Percentiles rank a stretch among this genome's conserved stretches.
Evolutionary conservation across 2,888 invertebrate genomes (phyloP).

Genomic region (Abrostola triplasia): DNA sequence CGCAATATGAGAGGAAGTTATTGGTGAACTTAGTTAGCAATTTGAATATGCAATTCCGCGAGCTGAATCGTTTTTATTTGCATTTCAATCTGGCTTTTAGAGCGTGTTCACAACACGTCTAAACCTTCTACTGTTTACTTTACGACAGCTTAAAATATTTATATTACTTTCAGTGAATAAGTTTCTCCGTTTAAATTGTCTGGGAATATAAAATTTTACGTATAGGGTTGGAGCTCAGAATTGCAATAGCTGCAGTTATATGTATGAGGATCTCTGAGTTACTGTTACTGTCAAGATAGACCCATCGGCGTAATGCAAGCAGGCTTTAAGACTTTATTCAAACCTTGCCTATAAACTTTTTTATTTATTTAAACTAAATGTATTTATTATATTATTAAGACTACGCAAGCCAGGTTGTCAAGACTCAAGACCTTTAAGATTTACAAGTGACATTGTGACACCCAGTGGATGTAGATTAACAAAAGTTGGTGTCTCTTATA

Average conservation of each 20-base stretch:
- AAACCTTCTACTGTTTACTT: conserved; percentile 39
- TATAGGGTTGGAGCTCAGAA: background rate
- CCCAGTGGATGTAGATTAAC: conserved; percentile 41
- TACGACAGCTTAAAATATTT: conserved; percentile 36
- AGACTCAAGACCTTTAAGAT: background rate
- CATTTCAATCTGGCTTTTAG: conserved; percentile 51
- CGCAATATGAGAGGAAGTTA: conserved; percentile 29
- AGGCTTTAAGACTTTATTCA: too few species aligned
- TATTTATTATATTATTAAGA: too few species aligned
- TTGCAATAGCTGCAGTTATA: background rate
- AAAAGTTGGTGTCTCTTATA: conserved; percentile 45
- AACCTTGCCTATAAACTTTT: too few species aligned
- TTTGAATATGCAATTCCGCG: conserved; percentile 53
- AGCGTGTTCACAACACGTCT: conserved; percentile 37
- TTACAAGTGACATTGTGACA: conserved; percentile 16
- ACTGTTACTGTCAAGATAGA: too few species aligned
- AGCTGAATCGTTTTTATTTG: conserved; percentile 51
- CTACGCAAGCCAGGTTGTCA: background rate
- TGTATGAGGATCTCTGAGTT: too few species aligned
- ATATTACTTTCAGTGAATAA: conserved; percentile 12
- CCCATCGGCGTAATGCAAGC: too few species aligned
- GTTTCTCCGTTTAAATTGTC: conserved; percentile 8
- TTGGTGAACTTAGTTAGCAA: conserved; percentile 43
- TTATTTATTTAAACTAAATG: too few species aligned
- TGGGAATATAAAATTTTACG: background rate